Percentiles rank a stretch among this genome's conserved stretches.
Conservation (phyloP, 2,113 vertebrate genomes). For the Dermatemys mawii region DNA sequence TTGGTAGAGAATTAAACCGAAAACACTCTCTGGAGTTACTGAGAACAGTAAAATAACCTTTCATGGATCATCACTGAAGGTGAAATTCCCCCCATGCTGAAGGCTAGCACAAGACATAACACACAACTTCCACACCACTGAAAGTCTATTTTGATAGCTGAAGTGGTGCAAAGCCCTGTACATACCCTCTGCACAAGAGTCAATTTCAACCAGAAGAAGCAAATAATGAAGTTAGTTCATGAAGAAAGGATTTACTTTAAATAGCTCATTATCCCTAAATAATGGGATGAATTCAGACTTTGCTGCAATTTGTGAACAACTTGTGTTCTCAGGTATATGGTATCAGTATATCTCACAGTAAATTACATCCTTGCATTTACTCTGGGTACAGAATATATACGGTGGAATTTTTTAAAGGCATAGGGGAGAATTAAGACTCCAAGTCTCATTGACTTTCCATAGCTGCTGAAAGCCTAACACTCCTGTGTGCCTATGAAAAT, state of each 20-base stretch:
- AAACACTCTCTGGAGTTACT: neutral
- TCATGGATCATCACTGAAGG: neutral
- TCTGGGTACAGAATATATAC: neutral
- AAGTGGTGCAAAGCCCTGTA: neutral
- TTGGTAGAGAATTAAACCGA: neutral
- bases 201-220: neutral
- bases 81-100: neutral
- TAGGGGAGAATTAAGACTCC: neutral
- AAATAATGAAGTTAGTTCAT: neutral
- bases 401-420: neutral
- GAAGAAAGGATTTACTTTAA: neutral
- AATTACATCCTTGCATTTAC: slow-evolving; percentile 17
- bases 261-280: neutral
- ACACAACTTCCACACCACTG: neutral
- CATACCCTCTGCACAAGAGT: neutral
- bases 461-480: neutral
- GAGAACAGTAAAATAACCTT: neutral
- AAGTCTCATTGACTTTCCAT: neutral
- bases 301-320: neutral
- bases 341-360: neutral
- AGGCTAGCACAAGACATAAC: neutral
- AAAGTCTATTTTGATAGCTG: neutral
- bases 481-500: neutral
- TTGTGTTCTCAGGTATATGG: neutral
- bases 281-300: neutral